A percentile compares a stretch with the other conserved stretches of the same genome.
Conservation (phyloP, 1,140 invertebrate species). For the Lutraria rhynchaena region DNA sequence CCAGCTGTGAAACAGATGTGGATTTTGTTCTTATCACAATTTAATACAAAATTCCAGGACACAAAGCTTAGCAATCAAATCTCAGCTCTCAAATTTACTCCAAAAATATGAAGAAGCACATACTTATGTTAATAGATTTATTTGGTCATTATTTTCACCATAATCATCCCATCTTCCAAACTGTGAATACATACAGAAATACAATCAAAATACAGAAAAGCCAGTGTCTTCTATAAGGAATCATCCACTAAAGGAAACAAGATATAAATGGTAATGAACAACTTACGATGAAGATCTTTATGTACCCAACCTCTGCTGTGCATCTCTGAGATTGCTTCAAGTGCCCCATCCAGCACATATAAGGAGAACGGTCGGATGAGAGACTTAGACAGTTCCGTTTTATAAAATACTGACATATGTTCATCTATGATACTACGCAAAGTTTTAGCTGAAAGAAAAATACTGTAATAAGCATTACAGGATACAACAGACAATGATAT, state of each 20-base stretch:
- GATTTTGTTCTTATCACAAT: not conserved
- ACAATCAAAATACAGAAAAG: not conserved
- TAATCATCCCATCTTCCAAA: not conserved
- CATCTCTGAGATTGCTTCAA: conserved; percentile 34
- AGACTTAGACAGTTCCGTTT: not conserved
- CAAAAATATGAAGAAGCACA: too few species aligned
- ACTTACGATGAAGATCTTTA: conserved; percentile 57
- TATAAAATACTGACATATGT: conserved; percentile 28
- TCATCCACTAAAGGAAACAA: not conserved
- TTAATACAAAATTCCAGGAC: not conserved
- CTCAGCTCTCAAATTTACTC: not conserved
- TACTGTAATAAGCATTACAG: conserved; percentile 4
- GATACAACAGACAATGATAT: too few species aligned
- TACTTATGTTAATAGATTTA: too few species aligned
- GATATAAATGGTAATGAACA: too few species aligned
- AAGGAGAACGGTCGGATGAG: conserved; percentile 50
- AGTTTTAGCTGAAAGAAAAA: conserved; percentile 49
- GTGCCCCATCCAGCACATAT: conserved; percentile 49
- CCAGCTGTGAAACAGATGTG: not conserved
- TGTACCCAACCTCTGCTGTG: conserved; percentile 52
- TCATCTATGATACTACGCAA: conserved; percentile 54
- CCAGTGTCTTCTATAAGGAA: too few species aligned
- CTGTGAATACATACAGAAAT: not conserved
- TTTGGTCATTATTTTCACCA: not conserved
- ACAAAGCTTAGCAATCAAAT: not conserved